These are phyloP conservation scores for Paratrypauchen microcephalus DNA, from an alignment of 2,797 vertebrate genomes.

Conservation along the genomic window DNA sequence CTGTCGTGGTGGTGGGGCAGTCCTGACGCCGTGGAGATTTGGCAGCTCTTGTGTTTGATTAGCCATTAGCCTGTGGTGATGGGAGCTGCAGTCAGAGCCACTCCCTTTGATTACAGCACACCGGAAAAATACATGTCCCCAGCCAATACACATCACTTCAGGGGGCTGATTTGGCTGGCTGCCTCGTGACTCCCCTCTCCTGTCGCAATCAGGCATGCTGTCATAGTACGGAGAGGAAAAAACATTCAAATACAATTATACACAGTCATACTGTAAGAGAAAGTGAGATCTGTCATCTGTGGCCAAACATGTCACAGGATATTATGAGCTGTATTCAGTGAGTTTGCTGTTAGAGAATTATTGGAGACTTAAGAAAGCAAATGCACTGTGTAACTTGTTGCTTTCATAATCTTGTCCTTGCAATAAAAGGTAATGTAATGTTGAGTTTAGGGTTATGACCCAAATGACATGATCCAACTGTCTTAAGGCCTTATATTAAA, in stretches of 20 bases:
- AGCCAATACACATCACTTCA: slow-evolving; percentile 63
- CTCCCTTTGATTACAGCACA: slow-evolving; percentile 73
- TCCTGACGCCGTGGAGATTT: slow-evolving; percentile 34
- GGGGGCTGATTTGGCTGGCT: slow-evolving; percentile 78
- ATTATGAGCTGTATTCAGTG: background rate
- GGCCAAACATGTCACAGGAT: slow-evolving; percentile 7
- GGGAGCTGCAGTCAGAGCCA: slow-evolving; percentile 55
- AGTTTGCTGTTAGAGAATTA: slow-evolving; percentile 3
- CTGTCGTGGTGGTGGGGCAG: slow-evolving; percentile 32
- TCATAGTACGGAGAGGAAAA: slow-evolving; percentile 38
- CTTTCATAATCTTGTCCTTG: background rate
- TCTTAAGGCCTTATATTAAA: background rate
- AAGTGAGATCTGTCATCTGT: slow-evolving; percentile 13
- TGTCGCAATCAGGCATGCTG: slow-evolving; percentile 68
- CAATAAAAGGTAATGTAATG: background rate
- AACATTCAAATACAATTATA: slow-evolving; percentile 29
- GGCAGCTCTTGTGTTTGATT: slow-evolving; percentile 64
- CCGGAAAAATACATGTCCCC: slow-evolving; percentile 48
- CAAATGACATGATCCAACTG: too few relatives aligned
- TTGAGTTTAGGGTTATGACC: background rate
- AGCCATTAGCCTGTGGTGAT: slow-evolving; percentile 70
- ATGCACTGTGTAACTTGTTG: background rate
- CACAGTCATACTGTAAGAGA: slow-evolving; percentile 17
- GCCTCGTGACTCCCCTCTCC: slow-evolving; percentile 43
- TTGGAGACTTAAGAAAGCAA: background rate